Base-by-base conservation (phyloP, 2,888 invertebrate species). In the Oxycera nigricornis region DNA sequence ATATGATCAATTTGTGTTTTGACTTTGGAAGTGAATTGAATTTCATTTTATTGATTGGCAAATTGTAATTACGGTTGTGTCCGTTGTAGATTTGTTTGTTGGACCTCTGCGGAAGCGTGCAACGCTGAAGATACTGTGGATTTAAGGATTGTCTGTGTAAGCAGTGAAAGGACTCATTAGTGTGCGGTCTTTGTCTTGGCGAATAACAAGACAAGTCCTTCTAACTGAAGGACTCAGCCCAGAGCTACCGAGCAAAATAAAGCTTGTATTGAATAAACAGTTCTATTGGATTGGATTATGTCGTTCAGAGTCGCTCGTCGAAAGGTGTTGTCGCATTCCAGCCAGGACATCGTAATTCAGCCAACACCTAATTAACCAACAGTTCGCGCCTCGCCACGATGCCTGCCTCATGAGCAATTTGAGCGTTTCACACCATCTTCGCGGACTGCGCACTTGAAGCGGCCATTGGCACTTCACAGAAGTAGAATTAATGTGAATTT, bases 1-100 rank as follows among this genome's bases (percentile, higher is more conserved):
- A 65, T 65, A 65, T 65, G 41, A 65, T 65, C 65, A 65, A 65
- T 65, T 65, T 65, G 41, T 65, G 65, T 65, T 65, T 65, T 41
- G 65, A 41, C 41, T 65, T 65, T n/a, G 41, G 30, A 41, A 65
- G 41, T 65, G 65, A 65, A 65, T 65, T 65, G 41, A 41, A 65
- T 65, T 65, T 26, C 14, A 41, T 30, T 14, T 30, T 65, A 65
- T 65, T 39, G 65, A 65, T 65, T 35, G 39, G 41, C 39, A n/a
- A 39, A 65, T 17, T 41, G 22, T 24, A 24, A n/a, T n/a, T n/a
- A n/a, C n/a, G n/a, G n/a, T n/a, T n/a, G n/a, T n/a, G n/a, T n/a
- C n/a, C n/a, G n/a, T n/a, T n/a, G n/a, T n/a, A n/a, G n/a, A n/a
- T n/a, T n/a, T n/a, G n/a, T n/a, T n/a, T n/a, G n/a, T n/a, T n/a